phyloP scores from a whole-genome alignment of 2,113 vertebrate species.

The Ctenodactylus gundi region DNA sequence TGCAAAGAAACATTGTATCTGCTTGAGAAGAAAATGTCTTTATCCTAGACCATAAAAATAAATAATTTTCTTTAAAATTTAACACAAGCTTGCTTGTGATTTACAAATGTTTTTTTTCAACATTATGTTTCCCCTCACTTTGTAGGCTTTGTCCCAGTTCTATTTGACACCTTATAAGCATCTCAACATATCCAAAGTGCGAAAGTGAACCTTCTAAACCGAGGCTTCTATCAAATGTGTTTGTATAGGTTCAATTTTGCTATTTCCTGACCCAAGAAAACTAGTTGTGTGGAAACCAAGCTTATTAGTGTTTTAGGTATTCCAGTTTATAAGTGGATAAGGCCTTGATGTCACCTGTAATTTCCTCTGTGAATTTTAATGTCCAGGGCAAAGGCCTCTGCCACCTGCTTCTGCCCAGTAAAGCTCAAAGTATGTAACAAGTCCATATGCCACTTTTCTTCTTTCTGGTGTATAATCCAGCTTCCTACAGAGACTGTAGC shows the following conservation, averaged over 20 bases:
- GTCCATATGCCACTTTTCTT: neutral
- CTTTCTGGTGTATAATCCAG: neutral
- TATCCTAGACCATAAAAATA: neutral
- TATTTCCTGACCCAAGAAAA: neutral
- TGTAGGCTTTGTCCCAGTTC: neutral
- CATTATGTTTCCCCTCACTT: neutral
- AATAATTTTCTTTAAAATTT: conserved; percentile 31
- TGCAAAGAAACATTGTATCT: conserved; percentile 12
- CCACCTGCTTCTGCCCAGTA: conserved; percentile 39
- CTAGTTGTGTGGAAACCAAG: neutral
- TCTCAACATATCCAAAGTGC: neutral
- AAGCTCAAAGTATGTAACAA: conserved; percentile 35
- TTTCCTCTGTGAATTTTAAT: neutral
- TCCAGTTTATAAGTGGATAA: neutral
- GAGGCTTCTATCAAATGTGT: neutral
- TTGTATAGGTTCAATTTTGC: neutral
- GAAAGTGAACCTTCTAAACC: neutral
- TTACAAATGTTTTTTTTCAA: neutral
- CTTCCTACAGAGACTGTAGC: conserved; percentile 20
- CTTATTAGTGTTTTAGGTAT: neutral
- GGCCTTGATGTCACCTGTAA: neutral
- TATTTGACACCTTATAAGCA: neutral
- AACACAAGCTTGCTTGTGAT: neutral
- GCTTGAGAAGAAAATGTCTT: neutral
- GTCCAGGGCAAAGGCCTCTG: neutral